These are phyloP conservation scores for Antedon mediterranea DNA, from an alignment of 53 echinoderm and acorn worm genomes.

Conservation along the genomic window DNA sequence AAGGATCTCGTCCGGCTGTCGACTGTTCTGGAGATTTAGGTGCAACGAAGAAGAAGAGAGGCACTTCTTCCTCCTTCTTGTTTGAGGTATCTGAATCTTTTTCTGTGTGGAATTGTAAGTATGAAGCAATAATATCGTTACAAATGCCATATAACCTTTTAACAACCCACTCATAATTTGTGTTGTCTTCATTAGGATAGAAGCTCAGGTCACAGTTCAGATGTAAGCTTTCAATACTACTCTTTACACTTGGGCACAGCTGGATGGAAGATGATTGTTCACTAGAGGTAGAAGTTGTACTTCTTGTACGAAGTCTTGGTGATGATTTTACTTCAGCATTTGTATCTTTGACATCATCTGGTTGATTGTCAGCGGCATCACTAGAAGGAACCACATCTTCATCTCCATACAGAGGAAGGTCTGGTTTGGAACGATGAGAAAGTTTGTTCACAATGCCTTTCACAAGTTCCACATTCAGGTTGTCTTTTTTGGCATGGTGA, in stretches of 20 bases:
- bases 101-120: slow-evolving; percentile 73
- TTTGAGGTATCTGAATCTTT: slow-evolving; percentile 20
- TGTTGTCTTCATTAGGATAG: slow-evolving; percentile 17
- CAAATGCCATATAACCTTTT: slow-evolving; percentile 86
- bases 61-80: slow-evolving; percentile 47
- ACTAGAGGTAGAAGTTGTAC: neutral
- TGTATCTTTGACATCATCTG: neutral
- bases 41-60: slow-evolving; percentile 87
- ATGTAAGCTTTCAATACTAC: slow-evolving; percentile 26
- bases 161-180: slow-evolving; percentile 63
- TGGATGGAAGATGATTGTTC: slow-evolving; percentile 4
- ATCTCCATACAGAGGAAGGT: neutral
- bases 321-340: neutral
- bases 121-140: slow-evolving; percentile 73
- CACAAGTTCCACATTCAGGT: slow-evolving; percentile 45
- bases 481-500: slow-evolving; percentile 62
- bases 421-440: neutral
- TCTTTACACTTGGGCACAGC: slow-evolving; percentile 9
- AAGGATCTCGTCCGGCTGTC: slow-evolving; percentile 26
- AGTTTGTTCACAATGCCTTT: slow-evolving; percentile 41
- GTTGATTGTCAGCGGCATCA: neutral
- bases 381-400: neutral
- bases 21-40: slow-evolving; percentile 55
- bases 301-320: neutral
- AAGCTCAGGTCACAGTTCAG: slow-evolving; percentile 73